These are phyloP conservation scores for Charanyca ferruginea DNA, from an alignment of 2,888 invertebrate genomes.

Conservation along the genomic window DNA sequence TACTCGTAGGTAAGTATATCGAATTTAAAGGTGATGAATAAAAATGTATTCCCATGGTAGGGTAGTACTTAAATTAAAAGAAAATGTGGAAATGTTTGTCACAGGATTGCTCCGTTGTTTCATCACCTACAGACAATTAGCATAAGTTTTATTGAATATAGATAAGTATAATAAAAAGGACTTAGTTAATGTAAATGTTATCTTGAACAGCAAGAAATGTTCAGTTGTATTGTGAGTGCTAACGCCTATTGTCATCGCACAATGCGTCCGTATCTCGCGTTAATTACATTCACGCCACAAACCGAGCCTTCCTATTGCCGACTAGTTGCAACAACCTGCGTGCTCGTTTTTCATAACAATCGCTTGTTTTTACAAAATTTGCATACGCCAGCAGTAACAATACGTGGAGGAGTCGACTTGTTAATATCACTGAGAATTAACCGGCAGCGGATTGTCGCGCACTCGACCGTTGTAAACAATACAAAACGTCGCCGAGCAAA, in stretches of 20 bases:
- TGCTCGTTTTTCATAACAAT: conserved; percentile 85
- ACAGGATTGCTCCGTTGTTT: conserved; percentile 49
- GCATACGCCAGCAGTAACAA: conserved; percentile 83
- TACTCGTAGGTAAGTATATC: no score
- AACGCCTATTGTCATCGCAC: conserved; percentile 61
- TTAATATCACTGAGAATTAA: conserved; percentile 89
- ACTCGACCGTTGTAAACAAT: conserved; percentile 88
- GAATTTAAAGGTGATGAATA: no score
- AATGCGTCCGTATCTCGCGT: conserved; percentile 77
- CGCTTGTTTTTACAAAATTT: conserved; percentile 86
- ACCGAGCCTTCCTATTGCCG: conserved; percentile 65
- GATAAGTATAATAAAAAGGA: conserved; percentile 60
- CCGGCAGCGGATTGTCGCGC: conserved; percentile 89
- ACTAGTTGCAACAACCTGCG: conserved; percentile 75
- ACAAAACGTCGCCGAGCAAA: conserved; percentile 88
- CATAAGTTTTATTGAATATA: conserved; percentile 59
- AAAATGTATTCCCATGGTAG: conserved; percentile 43
- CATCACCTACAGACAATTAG: conserved; percentile 46
- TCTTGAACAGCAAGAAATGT: conserved; percentile 60
- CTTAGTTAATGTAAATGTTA: conserved; percentile 59
- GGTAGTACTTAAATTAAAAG: conserved; percentile 21
- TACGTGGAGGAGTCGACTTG: conserved; percentile 80
- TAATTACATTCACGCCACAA: conserved; percentile 79
- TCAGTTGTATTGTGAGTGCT: conserved; percentile 52
- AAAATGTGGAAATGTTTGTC: conserved; percentile 48